These are phyloP conservation scores for Kryphioiulus occultus DNA, from an alignment of 2,888 invertebrate genomes.

Conservation along the genomic window DNA sequence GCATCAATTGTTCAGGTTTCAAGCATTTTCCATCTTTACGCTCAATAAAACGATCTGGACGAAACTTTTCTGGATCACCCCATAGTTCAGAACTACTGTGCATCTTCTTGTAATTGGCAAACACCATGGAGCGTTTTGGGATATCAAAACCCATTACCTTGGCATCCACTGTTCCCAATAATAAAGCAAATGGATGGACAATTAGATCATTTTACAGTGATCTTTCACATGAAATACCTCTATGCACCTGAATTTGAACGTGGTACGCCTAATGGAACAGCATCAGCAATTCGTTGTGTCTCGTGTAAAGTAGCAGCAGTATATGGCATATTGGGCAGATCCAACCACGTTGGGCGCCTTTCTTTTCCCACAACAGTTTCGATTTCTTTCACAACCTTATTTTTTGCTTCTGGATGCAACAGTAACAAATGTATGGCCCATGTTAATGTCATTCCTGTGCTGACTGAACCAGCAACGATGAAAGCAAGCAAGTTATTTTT, in stretches of 20 bases:
- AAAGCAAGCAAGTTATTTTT: constrained; percentile 13
- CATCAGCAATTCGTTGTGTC: constrained; percentile 40
- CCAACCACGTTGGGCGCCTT: constrained; percentile 39
- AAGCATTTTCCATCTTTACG: neutral
- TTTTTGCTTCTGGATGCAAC: neutral
- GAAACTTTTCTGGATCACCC: constrained; percentile 45
- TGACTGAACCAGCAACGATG: constrained; percentile 28
- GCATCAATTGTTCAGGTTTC: constrained; percentile 43
- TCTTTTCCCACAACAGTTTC: constrained; percentile 22
- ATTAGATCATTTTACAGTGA: neutral
- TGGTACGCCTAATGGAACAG: constrained; percentile 41
- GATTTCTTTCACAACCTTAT: constrained; percentile 22
- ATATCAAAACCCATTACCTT: constrained; percentile 36
- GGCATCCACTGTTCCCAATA: neutral
- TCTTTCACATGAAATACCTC: neutral
- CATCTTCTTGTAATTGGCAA: neutral
- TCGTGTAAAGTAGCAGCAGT: constrained; percentile 16
- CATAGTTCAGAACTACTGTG: constrained; percentile 24
- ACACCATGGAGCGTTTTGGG: constrained; percentile 1
- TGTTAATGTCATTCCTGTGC: constrained; percentile 37
- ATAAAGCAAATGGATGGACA: neutral
- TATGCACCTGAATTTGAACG: neutral
- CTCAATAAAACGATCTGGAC: constrained; percentile 49
- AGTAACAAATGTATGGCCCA: constrained; percentile 35
- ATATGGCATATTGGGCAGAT: constrained; percentile 38